Percentiles rank a stretch among this genome's conserved stretches.
These are phyloP conservation scores for Prunella strophiata DNA, from an alignment of 2,797 vertebrate species.

Conservation along the genomic window DNA sequence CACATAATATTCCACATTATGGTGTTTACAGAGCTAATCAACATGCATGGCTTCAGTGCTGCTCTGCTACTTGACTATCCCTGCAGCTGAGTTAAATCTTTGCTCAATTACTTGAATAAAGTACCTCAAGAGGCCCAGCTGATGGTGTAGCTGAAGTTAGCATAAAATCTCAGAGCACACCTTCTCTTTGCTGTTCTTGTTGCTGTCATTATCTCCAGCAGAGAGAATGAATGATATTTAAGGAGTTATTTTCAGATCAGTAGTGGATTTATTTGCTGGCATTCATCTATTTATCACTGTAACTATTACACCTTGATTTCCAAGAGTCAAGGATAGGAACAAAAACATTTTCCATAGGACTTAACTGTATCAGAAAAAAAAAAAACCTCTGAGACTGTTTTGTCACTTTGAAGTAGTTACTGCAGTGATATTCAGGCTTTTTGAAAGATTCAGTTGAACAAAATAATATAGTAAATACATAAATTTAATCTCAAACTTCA, in stretches of 20 bases:
- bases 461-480: background rate
- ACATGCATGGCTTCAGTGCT: background rate
- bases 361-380: background rate
- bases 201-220: background rate
- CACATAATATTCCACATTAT: background rate
- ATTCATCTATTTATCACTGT: background rate
- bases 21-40: background rate
- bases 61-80: background rate
- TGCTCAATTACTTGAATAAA: background rate
- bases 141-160: background rate
- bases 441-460: background rate
- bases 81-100: background rate
- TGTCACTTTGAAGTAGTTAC: background rate
- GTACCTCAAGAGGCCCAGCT: background rate
- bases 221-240: background rate
- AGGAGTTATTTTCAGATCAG: background rate
- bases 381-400: background rate
- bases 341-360: background rate
- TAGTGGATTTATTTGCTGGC: background rate
- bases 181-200: background rate
- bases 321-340: background rate
- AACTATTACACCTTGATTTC: background rate
- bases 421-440: background rate
- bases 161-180: background rate
- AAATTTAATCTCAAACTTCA: background rate